A percentile compares a stretch with the other conserved stretches of the same genome.
Conservation (phyloP, 2,113 vertebrate species). For the Urocolius indicus region DNA sequence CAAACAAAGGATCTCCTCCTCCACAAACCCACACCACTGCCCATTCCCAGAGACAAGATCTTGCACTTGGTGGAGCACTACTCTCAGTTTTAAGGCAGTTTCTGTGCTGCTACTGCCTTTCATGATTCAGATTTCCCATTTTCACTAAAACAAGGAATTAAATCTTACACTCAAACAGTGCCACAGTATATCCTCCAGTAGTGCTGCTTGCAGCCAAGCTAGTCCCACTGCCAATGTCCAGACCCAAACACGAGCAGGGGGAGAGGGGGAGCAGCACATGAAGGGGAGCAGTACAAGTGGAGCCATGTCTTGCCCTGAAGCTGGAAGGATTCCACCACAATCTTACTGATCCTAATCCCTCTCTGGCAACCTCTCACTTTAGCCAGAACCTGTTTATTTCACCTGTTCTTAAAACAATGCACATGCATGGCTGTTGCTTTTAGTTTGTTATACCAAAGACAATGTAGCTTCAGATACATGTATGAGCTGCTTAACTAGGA, state of each 20-base stretch:
- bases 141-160: background rate
- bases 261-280: accelerated
- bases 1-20: accelerated
- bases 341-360: background rate
- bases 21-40: background rate
- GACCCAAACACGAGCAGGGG: background rate
- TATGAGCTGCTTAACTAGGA: background rate
- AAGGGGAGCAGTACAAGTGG: too few species aligned
- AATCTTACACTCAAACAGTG: background rate
- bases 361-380: background rate
- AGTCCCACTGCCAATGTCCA: background rate
- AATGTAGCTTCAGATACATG: background rate
- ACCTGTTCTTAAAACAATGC: background rate
- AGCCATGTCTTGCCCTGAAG: accelerated
- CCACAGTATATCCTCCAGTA: background rate
- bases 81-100: background rate
- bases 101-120: background rate
- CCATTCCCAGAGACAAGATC: background rate
- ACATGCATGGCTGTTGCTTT: background rate
- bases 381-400: background rate
- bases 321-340: background rate
- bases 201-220: background rate
- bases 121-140: background rate
- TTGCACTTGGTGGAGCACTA: background rate
- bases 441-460: background rate